Evolutionary conservation across 2,888 invertebrate genomes (phyloP).

Genomic region (Lissonota sp.): DNA sequence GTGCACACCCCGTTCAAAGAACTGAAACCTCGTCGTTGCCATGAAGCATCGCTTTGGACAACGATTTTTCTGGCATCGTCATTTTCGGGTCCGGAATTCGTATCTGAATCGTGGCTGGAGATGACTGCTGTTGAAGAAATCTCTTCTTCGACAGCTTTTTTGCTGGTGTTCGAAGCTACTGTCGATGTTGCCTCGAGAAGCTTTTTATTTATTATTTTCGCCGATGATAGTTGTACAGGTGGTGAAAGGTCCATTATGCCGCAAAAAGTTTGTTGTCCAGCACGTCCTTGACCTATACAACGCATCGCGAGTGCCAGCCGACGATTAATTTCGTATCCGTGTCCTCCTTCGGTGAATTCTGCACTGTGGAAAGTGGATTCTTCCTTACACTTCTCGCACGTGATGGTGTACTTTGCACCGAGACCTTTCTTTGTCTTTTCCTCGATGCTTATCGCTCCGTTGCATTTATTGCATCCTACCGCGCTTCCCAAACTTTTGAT

Average conservation of each 20-base stretch:
- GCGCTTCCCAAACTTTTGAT: not conserved
- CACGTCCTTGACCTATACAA: slow-evolving; percentile 39
- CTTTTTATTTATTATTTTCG: no score
- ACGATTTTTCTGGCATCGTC: not conserved
- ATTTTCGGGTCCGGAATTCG: not conserved
- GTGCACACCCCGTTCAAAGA: no score
- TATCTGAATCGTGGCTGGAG: no score
- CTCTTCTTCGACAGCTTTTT: not conserved
- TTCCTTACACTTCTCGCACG: no score
- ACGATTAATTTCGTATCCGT: slow-evolving; percentile 55
- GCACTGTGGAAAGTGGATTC: no score
- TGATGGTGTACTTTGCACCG: no score
- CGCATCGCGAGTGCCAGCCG: slow-evolving; percentile 47
- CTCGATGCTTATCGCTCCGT: not conserved
- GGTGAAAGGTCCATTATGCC: slow-evolving; percentile 45
- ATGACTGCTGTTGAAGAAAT: not conserved
- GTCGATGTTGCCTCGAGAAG: not conserved
- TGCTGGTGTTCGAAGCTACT: not conserved
- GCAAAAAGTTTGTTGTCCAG: slow-evolving; percentile 45
- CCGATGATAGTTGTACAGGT: slow-evolving; percentile 39
- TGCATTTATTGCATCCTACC: not conserved
- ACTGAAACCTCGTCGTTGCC: no score
- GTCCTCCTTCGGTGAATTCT: no score
- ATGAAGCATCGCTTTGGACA: not conserved
- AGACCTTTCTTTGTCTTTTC: no score